Evolutionary conservation across 2,113 vertebrate genomes (phyloP).

Genomic region (Argyrosomus japonicus): DNA sequence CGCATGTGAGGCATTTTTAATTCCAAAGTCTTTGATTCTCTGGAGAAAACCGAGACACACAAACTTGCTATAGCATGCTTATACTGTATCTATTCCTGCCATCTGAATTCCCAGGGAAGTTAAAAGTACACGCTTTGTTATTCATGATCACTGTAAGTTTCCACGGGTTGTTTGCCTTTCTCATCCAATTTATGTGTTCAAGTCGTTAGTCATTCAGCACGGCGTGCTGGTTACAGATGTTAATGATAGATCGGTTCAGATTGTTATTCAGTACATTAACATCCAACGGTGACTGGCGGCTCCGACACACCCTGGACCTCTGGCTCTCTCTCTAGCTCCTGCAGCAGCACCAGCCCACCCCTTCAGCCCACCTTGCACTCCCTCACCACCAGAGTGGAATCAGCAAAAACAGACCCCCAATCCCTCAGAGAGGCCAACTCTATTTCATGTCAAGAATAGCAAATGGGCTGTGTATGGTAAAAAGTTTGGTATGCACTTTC

Average conservation of each 20-base stretch:
- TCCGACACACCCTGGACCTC: constrained; percentile 58
- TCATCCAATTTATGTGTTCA: constrained; percentile 54
- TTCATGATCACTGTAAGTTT: constrained; percentile 62
- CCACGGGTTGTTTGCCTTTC: constrained; percentile 62
- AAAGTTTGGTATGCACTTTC: constrained; percentile 60
- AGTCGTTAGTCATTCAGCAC: constrained; percentile 66
- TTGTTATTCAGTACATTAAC: constrained; percentile 76
- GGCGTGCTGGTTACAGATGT: constrained; percentile 69
- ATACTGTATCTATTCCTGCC: constrained; percentile 25
- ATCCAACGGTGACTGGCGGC: constrained; percentile 56
- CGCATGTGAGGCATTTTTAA: constrained; percentile 51
- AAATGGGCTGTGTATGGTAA: constrained; percentile 58
- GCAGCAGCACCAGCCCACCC: constrained; percentile 34
- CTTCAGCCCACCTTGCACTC: constrained; percentile 64
- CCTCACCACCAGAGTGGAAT: constrained; percentile 68
- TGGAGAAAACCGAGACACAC: constrained; percentile 39
- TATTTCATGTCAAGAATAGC: constrained; percentile 73
- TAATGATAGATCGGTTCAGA: constrained; percentile 70
- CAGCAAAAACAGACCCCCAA: constrained; percentile 66
- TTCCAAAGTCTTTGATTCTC: constrained; percentile 62
- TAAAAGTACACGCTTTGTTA: constrained; percentile 59
- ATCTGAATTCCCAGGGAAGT: constrained; percentile 59
- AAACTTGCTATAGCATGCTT: constrained; percentile 37
- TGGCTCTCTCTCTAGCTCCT: constrained; percentile 51
- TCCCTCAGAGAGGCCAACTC: constrained; percentile 65